These are phyloP conservation scores for Antennarius maculatus DNA, from an alignment of 2,797 vertebrate genomes.

Conservation along the genomic window DNA sequence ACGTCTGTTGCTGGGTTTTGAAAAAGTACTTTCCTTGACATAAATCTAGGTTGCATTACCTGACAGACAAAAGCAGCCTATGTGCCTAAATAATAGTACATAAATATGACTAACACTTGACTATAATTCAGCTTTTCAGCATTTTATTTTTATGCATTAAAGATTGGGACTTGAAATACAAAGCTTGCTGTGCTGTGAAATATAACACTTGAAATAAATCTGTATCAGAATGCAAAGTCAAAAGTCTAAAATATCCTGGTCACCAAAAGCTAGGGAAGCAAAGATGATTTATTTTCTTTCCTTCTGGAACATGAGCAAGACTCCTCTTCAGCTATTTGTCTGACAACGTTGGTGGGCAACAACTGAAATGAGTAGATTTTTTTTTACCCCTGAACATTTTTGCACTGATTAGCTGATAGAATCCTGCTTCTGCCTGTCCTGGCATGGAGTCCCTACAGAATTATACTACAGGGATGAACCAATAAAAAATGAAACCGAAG, in stretches of 20 bases:
- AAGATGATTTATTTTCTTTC: slow-evolving; percentile 30
- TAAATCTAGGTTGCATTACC: slow-evolving; percentile 49
- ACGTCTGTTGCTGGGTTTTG: slow-evolving; percentile 10
- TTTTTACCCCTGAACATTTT: slow-evolving; percentile 44
- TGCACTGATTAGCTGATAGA: slow-evolving; percentile 48
- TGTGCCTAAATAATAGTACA: no score
- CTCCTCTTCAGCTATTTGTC: slow-evolving; percentile 10
- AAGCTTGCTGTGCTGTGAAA: slow-evolving; percentile 5
- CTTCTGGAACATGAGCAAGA: slow-evolving; percentile 20
- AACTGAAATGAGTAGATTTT: slow-evolving; percentile 49
- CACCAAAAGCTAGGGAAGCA: slow-evolving; percentile 16
- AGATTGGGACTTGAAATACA: slow-evolving; percentile 9
- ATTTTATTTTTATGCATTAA: not conserved
- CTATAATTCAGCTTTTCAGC: not conserved
- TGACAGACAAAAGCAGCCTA: not conserved
- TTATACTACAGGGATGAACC: slow-evolving; percentile 48
- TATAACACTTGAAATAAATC: not conserved
- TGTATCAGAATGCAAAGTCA: no score
- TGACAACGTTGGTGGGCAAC: slow-evolving; percentile 52
- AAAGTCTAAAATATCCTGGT: not conserved
- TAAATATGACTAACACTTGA: not conserved
- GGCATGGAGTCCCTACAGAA: slow-evolving; percentile 63
- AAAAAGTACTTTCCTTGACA: slow-evolving; percentile 56
- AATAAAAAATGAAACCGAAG: slow-evolving; percentile 65
- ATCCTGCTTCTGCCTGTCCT: slow-evolving; percentile 61